Percentiles rank a stretch among this genome's conserved stretches.
These are phyloP conservation scores for Cerceris rybyensis DNA, from an alignment of 2,888 invertebrate species.

Conservation along the genomic window DNA sequence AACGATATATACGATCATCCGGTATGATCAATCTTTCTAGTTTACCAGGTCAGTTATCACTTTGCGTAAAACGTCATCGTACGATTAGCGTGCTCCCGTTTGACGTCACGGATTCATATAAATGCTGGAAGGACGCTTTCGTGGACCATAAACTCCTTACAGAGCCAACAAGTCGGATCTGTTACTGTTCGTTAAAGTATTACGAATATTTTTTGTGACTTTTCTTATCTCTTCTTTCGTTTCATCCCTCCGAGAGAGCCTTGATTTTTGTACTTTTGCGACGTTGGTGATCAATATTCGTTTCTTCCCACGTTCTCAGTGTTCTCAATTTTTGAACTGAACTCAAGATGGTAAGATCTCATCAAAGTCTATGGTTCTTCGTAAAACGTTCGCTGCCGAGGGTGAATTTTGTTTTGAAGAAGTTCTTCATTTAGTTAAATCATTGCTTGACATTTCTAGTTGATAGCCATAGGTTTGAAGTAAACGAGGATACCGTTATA, in stretches of 20 bases:
- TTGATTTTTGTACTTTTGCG: not conserved
- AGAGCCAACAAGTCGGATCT: slow-evolving; percentile 41
- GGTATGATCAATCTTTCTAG: slow-evolving; percentile 30
- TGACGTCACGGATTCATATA: slow-evolving; percentile 79
- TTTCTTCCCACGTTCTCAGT: no score
- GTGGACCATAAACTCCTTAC: slow-evolving; percentile 58
- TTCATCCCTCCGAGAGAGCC: not conserved
- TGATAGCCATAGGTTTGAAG: no score
- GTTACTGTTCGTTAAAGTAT: not conserved
- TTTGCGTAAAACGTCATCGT: slow-evolving; percentile 73
- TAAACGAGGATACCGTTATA: no score
- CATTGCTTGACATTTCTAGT: no score
- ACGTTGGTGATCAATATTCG: no score
- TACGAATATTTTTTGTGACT: not conserved
- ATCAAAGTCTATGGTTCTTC: no score
- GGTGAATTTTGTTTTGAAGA: no score
- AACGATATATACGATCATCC: slow-evolving; percentile 9
- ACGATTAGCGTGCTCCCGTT: slow-evolving; percentile 78
- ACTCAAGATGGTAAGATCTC: slow-evolving; percentile 42
- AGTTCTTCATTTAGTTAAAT: no score
- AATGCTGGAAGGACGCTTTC: slow-evolving; percentile 66
- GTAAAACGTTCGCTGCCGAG: no score
- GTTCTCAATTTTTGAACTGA: not conserved
- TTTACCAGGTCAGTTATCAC: slow-evolving; percentile 79
- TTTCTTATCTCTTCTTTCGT: not conserved